phyloP scores from a whole-genome alignment of 1,140 invertebrate genomes.

The Drosophila ogumai region DNA sequence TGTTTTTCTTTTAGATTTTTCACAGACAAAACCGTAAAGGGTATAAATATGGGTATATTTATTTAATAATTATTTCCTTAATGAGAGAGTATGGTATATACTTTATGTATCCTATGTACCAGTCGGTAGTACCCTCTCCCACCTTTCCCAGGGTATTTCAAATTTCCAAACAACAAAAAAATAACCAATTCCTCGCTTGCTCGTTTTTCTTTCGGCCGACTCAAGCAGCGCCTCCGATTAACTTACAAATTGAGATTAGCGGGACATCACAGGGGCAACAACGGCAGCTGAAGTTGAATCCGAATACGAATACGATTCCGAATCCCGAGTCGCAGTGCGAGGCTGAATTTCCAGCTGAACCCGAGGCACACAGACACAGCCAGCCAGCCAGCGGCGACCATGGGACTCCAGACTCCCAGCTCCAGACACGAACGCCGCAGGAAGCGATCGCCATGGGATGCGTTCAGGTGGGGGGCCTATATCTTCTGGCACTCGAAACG shows the following conservation, averaged over 20 bases:
- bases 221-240: conserved; percentile 81
- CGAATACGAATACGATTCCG: conserved; percentile 15
- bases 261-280: conserved; percentile 69
- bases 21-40: too few species aligned
- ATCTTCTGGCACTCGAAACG: conserved; percentile 44
- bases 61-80: too few species aligned
- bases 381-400: conserved; percentile 23
- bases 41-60: too few species aligned
- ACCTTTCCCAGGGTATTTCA: conserved; percentile 10
- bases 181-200: conserved; percentile 21
- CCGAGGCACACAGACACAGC: conserved; percentile 27
- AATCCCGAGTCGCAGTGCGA: conserved; percentile 5
- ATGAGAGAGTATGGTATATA: too few species aligned
- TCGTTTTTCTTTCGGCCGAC: conserved; percentile 43
- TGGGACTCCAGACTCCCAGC: conserved; percentile 19
- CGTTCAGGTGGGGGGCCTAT: conserved; percentile 48
- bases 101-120: neutral
- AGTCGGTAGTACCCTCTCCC: neutral
- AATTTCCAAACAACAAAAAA: conserved; percentile 14
- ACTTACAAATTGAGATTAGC: conserved; percentile 83
- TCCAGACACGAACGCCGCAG: conserved; percentile 53
- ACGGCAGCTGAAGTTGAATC: conserved; percentile 43
- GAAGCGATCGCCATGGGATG: conserved; percentile 51
- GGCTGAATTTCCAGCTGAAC: conserved; percentile 30
- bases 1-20: neutral